Evolutionary conservation across 2,888 invertebrate genomes (phyloP).

Genomic region (Tachina fera): DNA sequence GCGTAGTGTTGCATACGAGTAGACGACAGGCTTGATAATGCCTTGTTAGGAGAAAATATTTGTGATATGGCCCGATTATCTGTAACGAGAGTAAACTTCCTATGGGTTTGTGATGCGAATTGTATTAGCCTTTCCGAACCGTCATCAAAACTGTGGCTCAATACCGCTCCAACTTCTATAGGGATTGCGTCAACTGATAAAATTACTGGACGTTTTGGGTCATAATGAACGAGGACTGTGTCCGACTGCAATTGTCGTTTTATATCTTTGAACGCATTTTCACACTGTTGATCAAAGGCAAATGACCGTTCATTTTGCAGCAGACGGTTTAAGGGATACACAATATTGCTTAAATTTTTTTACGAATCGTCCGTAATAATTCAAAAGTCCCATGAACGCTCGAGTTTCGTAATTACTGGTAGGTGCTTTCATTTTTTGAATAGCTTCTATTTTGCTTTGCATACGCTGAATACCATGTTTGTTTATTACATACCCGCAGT

Average conservation of each 20-base stretch:
- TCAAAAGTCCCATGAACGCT: slow-evolving; percentile 73
- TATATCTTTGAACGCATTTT: slow-evolving; percentile 72
- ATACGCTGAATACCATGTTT: slow-evolving; percentile 72
- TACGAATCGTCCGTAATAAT: slow-evolving; percentile 76
- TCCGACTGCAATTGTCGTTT: slow-evolving; percentile 74
- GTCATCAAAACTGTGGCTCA: slow-evolving; percentile 75
- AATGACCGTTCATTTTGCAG: slow-evolving; percentile 8
- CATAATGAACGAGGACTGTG: slow-evolving; percentile 73
- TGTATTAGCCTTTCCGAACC: slow-evolving; percentile 75
- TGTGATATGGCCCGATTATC: slow-evolving; percentile 73
- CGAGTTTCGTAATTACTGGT: slow-evolving; percentile 72
- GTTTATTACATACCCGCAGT: slow-evolving; percentile 76
- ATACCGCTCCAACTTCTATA: slow-evolving; percentile 76
- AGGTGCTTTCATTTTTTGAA: slow-evolving; percentile 33
- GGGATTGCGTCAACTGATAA: slow-evolving; percentile 76
- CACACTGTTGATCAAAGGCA: slow-evolving; percentile 56
- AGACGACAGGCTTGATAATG: slow-evolving; percentile 46
- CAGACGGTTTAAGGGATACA: slow-evolving; percentile 69
- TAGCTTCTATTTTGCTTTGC: slow-evolving; percentile 74
- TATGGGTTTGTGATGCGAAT: slow-evolving; percentile 78
- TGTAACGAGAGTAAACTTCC: slow-evolving; percentile 72
- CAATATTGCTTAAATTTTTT: slow-evolving; percentile 74
- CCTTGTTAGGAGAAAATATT: slow-evolving; percentile 64
- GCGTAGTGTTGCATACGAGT: slow-evolving; percentile 64
- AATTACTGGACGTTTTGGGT: slow-evolving; percentile 74